Base-by-base conservation (phyloP, 1,140 invertebrate genomes). In the Hypothenemus hampei region DNA sequence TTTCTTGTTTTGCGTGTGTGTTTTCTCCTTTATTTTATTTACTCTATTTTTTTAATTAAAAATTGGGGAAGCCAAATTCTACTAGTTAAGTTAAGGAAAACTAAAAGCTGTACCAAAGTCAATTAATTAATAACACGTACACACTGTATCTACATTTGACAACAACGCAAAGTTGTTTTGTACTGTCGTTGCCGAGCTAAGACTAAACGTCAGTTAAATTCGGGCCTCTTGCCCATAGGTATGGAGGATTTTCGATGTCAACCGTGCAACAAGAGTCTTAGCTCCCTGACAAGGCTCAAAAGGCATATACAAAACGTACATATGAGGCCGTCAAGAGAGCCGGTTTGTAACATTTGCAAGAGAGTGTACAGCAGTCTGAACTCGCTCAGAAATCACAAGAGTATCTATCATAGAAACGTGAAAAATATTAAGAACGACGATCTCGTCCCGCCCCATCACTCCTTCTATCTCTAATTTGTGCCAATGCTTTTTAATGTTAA, bases 261-360 rank as follows among this genome's bases (percentile, higher is more conserved):
- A 78, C 86, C 86, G 67, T 89, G 86, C 85, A 89, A 89, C 82
- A 89, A 89, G 81, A 87, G 84, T 74, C 77, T 87, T 65, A 87
- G 85, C 68, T 88, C 86, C 60, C 77, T 88, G 73, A 88, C 86
- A 65, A 82, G 86, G 66, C 81, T 89, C 73, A 88, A 86, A 78
- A 82, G 86, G 61, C 87, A 89, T 76, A 87, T 89, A 76, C 86
- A 89, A 79, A 89, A 89, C 77, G 86, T 89, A 66, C 86, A 89
- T 76, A 87, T 87, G 80, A 78, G 85, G 65, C 87, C 87, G 61
- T 87, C 85, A 70, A 82, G 86, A 76, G 86, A 88, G 75, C 86
- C 85, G 60, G 85, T 88, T 67, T 91, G 88, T 81, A 89, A 87
- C 77, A 88, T 89, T 74, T 91, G 87, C 78, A 87, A 87, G 71